Conservation (phyloP, 2,797 vertebrate genomes). For the Myiotriccus ornatus region DNA sequence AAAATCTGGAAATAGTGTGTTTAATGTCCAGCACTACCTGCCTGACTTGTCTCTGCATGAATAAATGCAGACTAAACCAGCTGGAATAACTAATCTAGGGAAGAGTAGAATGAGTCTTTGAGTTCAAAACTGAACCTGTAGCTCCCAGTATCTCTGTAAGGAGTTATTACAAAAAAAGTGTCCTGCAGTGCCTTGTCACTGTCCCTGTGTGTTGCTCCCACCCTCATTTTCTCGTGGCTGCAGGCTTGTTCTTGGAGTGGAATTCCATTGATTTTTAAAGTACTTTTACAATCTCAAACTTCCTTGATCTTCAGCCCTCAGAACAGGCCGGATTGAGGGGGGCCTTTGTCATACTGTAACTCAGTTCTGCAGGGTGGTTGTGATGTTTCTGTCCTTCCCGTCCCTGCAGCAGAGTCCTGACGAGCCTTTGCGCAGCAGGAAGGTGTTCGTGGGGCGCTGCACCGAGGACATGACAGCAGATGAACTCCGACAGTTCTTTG, state of each 20-base stretch:
- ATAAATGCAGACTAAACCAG: neutral
- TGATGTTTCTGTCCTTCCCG: neutral
- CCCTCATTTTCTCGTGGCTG: neutral
- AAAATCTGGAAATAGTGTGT: neutral
- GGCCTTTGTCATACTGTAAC: rapidly evolving
- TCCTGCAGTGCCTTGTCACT: neutral
- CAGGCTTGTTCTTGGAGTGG: neutral
- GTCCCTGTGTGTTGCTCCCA: neutral
- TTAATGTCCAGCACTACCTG: neutral
- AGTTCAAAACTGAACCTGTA: neutral
- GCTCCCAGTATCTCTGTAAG: neutral
- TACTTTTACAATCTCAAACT: neutral
- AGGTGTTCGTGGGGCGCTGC: conserved; percentile 97
- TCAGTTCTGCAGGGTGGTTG: neutral
- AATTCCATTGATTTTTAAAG: neutral
- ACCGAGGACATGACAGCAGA: conserved; percentile 96
- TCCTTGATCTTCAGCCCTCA: neutral
- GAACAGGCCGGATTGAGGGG: neutral
- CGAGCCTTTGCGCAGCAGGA: conserved; percentile 94
- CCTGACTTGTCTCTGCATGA: neutral
- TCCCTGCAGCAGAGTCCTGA: conserved; percentile 85
- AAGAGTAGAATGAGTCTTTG: neutral
- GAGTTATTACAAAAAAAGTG: neutral
- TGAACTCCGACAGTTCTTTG: conserved; percentile 94
- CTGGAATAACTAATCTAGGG: neutral